Conservation (phyloP, 2,888 invertebrate species). For the Caenorhabditis sulstoni region DNA sequence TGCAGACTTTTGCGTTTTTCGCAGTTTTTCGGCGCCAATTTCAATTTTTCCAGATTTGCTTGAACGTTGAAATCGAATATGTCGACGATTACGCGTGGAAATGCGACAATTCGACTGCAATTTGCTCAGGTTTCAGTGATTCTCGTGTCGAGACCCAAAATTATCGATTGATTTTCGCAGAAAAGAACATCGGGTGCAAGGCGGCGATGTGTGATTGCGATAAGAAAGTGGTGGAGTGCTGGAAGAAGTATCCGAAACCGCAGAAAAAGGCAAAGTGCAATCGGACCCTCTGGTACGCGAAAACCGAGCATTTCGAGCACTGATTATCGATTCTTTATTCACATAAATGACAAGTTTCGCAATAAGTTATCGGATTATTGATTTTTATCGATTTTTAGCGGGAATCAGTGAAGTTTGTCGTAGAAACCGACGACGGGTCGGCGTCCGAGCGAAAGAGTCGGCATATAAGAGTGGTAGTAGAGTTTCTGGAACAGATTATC, state of each 20-base stretch:
- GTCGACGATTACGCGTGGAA: slow-evolving; percentile 73
- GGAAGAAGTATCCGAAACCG: slow-evolving; percentile 72
- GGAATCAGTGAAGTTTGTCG: slow-evolving; percentile 56
- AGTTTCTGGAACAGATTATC: slow-evolving; percentile 35
- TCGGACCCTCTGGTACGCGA: slow-evolving; percentile 33
- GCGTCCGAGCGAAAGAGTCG: slow-evolving; percentile 46
- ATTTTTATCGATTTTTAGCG: slow-evolving; percentile 11
- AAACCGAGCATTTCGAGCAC: slow-evolving; percentile 53
- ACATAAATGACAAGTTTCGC: slow-evolving; percentile 12
- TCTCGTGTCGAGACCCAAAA: not conserved
- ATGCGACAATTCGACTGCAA: slow-evolving; percentile 64
- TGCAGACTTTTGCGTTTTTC: not conserved
- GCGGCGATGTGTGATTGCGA: slow-evolving; percentile 76
- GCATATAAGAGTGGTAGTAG: slow-evolving; percentile 49
- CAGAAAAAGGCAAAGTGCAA: slow-evolving; percentile 65
- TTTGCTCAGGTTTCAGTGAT: slow-evolving; percentile 59
- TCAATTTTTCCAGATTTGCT: slow-evolving; percentile 63
- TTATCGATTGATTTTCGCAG: slow-evolving; percentile 31
- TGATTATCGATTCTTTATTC: slow-evolving; percentile 2
- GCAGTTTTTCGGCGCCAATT: too few relatives aligned
- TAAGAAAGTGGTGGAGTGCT: slow-evolving; percentile 74
- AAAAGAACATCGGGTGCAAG: slow-evolving; percentile 65
- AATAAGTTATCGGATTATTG: slow-evolving; percentile 13
- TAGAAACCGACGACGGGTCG: slow-evolving; percentile 53
- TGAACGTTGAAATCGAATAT: slow-evolving; percentile 75